A percentile compares a stretch with the other conserved stretches of the same genome.
phyloP scores from a whole-genome alignment of 2,888 invertebrate genomes.

The Andrena camellia region DNA sequence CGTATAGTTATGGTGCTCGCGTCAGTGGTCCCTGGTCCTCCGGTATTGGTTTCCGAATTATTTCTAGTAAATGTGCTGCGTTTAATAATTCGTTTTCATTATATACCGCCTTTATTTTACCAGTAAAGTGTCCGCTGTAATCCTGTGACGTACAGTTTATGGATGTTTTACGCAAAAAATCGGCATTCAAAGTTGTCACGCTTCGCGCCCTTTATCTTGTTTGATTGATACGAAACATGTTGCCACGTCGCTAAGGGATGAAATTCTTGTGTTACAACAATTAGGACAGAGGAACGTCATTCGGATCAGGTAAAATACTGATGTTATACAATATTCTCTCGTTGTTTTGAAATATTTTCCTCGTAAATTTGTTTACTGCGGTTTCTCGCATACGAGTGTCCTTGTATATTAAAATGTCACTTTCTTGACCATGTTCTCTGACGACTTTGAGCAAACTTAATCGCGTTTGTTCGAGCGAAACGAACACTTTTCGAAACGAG shows the following conservation, averaged over 20 bases:
- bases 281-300: neutral
- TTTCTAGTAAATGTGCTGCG: neutral
- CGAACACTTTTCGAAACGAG: neutral
- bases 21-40: neutral
- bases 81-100: neutral
- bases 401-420: neutral
- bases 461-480: neutral
- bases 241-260: neutral
- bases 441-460: neutral
- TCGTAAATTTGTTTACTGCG: neutral
- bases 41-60: neutral
- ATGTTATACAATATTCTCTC: neutral
- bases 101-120: too few relatives aligned
- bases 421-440: neutral
- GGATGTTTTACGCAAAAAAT: neutral
- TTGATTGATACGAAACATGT: too few relatives aligned
- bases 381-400: neutral
- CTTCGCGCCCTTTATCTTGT: too few relatives aligned
- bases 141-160: neutral
- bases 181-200: neutral
- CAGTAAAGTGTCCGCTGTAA: neutral
- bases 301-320: conserved; percentile 7
- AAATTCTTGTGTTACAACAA: neutral
- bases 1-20: neutral
- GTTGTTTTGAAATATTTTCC: neutral